Percentiles rank a stretch among this genome's conserved stretches.
phyloP scores from a whole-genome alignment of 2,888 invertebrate genomes.

The Hydrotaea diabolus region DNA sequence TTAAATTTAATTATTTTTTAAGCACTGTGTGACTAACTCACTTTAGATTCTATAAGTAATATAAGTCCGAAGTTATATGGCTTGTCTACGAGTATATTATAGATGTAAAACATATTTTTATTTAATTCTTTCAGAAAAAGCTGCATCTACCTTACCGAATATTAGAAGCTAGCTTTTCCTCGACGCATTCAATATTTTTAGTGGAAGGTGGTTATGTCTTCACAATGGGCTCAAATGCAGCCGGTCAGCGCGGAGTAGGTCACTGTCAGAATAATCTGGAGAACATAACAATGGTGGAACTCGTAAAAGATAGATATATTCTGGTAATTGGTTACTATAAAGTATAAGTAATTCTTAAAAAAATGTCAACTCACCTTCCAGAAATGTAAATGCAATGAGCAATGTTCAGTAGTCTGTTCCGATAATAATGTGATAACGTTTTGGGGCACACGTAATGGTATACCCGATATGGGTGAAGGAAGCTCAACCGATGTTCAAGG shows the following conservation, averaged over 20 bases:
- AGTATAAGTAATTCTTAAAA: conserved; percentile 7
- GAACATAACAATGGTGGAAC: conserved; percentile 76
- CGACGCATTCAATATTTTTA: conserved; percentile 84
- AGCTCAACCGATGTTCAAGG: conserved; percentile 55
- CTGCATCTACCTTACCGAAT: conserved; percentile 83
- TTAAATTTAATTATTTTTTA: too few species aligned
- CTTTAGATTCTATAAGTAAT: too few species aligned
- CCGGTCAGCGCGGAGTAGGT: conserved; percentile 84
- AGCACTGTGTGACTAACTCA: too few species aligned
- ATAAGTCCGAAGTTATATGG: too few species aligned
- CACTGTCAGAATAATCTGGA: conserved; percentile 74
- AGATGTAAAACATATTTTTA: too few species aligned
- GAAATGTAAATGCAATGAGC: conserved; percentile 85
- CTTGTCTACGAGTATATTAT: too few species aligned
- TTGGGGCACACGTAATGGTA: conserved; percentile 84
- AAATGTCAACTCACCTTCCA: conserved; percentile 72
- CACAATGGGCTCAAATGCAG: conserved; percentile 85
- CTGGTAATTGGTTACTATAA: conserved; percentile 68
- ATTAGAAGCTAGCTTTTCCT: conserved; percentile 83
- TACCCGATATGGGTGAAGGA: conserved; percentile 74
- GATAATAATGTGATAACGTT: conserved; percentile 85
- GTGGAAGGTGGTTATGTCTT: conserved; percentile 85
- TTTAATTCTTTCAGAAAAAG: conserved; percentile 78
- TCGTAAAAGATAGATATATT: conserved; percentile 77
- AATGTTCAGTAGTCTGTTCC: conserved; percentile 85